phyloP scores from a whole-genome alignment of 2,113 vertebrate genomes.

The Megaleporinus macrocephalus region DNA sequence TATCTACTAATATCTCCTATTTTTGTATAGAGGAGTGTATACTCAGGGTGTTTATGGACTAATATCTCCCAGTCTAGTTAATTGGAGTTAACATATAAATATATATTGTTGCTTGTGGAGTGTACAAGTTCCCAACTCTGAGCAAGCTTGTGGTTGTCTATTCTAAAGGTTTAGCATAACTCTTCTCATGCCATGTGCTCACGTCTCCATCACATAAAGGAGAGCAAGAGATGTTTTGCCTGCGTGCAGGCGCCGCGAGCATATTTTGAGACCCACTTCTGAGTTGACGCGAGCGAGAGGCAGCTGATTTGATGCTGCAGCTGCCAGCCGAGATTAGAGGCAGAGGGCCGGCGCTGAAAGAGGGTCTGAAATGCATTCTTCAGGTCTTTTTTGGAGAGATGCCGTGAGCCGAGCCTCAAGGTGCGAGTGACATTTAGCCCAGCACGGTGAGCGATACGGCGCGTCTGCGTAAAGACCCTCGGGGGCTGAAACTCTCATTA shows the following conservation, averaged over 20 bases:
- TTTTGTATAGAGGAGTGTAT: no score
- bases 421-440: constrained; percentile 1
- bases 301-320: no score
- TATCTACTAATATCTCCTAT: no score
- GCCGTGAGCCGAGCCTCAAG: constrained; percentile 22
- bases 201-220: no score
- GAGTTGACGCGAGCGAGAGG: no score
- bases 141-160: not conserved
- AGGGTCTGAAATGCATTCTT: not conserved
- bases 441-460: not conserved
- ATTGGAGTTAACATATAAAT: no score
- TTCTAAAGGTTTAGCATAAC: not conserved
- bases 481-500: constrained; percentile 12
- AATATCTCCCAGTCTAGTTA: no score
- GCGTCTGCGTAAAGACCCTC: not conserved
- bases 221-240: not conserved
- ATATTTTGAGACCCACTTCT: not conserved
- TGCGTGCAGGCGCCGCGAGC: not conserved
- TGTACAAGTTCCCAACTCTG: not conserved
- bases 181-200: not conserved
- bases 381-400: not conserved
- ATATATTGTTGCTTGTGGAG: no score
- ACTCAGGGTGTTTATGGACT: no score
- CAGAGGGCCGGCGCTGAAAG: not conserved
- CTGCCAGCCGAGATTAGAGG: not conserved